Conservation (phyloP, 2,113 vertebrate genomes). For the Porphyrio hochstetteri region DNA sequence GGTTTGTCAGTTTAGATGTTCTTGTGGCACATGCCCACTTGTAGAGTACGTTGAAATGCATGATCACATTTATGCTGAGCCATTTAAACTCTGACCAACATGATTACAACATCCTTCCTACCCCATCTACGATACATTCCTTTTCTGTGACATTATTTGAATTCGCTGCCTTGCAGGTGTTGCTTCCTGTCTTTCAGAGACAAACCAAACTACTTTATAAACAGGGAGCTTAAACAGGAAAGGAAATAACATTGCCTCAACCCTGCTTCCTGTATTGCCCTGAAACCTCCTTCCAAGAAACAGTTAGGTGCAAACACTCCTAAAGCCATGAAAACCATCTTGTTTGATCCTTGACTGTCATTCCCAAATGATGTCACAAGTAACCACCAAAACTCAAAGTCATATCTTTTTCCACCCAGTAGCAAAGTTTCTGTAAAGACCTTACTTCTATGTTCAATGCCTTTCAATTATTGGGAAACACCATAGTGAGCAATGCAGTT, state of each 20-base stretch:
- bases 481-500: background rate
- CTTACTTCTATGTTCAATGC: constrained; percentile 8
- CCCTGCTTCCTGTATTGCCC: background rate
- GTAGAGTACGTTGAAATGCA: background rate
- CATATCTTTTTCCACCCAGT: background rate
- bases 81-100: background rate
- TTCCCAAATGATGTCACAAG: background rate
- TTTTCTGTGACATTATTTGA: background rate
- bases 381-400: background rate
- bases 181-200: constrained; percentile 39
- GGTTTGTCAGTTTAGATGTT: background rate
- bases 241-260: constrained; percentile 14
- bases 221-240: constrained; percentile 34
- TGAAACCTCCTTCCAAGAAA: constrained; percentile 15
- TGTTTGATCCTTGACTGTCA: background rate
- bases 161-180: constrained; percentile 60
- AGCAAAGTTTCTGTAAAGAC: constrained; percentile 24
- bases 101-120: background rate
- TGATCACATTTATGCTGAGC: background rate
- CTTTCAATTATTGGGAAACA: background rate
- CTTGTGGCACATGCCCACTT: background rate
- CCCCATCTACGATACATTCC: background rate
- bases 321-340: background rate
- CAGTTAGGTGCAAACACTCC: background rate
- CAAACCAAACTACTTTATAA: constrained; percentile 16